phyloP scores from a whole-genome alignment of 2,888 invertebrate genomes.

The Stramonita haemastoma region DNA sequence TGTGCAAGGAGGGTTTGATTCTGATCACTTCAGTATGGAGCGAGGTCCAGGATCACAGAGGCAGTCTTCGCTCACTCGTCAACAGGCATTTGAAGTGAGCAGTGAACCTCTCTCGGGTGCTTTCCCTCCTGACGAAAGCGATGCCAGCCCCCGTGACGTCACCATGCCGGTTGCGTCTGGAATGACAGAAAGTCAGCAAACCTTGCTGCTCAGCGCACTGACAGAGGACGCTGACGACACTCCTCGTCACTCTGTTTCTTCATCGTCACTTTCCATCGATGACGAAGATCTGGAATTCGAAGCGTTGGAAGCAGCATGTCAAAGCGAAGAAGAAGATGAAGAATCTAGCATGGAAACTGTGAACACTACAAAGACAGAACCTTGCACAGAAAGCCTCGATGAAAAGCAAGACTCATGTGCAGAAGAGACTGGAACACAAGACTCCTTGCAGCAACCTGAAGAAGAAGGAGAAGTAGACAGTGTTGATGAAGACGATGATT shows the following conservation, averaged over 20 bases:
- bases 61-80: not conserved
- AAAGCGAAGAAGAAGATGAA: constrained; percentile 11
- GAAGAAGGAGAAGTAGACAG: not conserved
- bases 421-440: not conserved
- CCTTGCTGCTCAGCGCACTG: not conserved
- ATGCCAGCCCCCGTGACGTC: not conserved
- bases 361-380: not conserved
- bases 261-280: not conserved
- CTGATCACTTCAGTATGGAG: not conserved
- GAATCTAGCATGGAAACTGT: not conserved
- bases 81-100: not conserved
- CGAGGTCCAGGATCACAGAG: not conserved
- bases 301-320: constrained; percentile 29
- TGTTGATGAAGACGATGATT: not conserved
- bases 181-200: not conserved
- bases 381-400: not conserved
- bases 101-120: no score
- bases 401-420: not conserved
- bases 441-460: not conserved
- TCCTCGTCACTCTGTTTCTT: not conserved
- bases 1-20: not conserved
- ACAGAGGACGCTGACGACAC: not conserved
- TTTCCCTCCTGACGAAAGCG: not conserved
- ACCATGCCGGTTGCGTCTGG: not conserved
- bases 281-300: constrained; percentile 36